Evolutionary conservation across 1,140 invertebrate species (phyloP), one percentile per base, ranked within the genome.

Genomic region (Drosophila auraria): DNA sequence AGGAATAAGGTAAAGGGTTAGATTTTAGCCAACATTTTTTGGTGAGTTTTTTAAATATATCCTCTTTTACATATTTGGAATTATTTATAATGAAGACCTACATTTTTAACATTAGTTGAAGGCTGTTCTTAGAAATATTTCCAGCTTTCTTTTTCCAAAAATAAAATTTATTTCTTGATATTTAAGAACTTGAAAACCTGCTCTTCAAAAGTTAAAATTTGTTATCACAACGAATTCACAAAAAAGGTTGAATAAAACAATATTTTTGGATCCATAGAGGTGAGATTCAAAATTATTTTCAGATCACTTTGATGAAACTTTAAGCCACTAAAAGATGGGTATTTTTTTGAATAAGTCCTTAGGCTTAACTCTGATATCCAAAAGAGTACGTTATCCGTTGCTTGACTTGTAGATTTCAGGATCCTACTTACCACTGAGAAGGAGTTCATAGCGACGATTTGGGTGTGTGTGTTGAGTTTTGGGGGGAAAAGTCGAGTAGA

Each of bases 341-440:
- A 6, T 11, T 25, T 3, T 50, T 7, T 15, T 8, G 7, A 40
- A 14, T 27, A 33, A 11, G 33, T 33, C 9, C 9, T 33, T 2
- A 1, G 9, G 33, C 33, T 33, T 33, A 33, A 11, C 8, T 38
- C 4, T 15, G 33, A 23, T 57, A 57, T 56, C 54, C 54, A 56
- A 15, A 36, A 17, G 6, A 0, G 40, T 25, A 14, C 2, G 11
- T 44, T 72, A 61, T 64, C 65, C 72, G 64, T 27, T 64, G 30
- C n/a, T 17, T 4, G 38, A 17, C 25, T 7, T 20, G 40, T n/a
- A 23, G 44, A n/a, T 9, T 12, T 17, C 25, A 12, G 63, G 50
- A 68, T 68, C 30, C 15, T 78, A 93, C 92, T 93, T 93, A 93
- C 92, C 92, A 92, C 91, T 90, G 92, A 87, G 89, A 93, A 93